Evolutionary conservation across 2,113 vertebrate genomes (phyloP), one percentile per base, ranked within the genome.

Genomic region (Gavia stellata): DNA sequence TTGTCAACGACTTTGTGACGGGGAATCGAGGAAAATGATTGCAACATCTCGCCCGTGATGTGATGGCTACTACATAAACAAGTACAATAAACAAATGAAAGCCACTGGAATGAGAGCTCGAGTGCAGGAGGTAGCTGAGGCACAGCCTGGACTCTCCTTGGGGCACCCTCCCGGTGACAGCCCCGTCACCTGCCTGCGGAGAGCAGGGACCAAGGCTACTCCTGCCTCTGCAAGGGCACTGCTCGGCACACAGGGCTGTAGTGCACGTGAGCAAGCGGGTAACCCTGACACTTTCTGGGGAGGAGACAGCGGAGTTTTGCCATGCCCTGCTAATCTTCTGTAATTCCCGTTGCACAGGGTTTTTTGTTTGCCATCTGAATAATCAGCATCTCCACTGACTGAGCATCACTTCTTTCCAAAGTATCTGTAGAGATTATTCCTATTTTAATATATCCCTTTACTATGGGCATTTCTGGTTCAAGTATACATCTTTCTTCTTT

Each of bases 41-140:
- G 38, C 52, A 66, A 50, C 52, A 71, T 52, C 42, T 70, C 29
- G 5, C 4, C 24, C 1, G 14, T 14, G 40, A 6, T 90, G 78
- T 36, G 56, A 84, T 11, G 82, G 89, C 38, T 79, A 75, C 86
- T 83, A 6, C 56, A 44, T 52, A 75, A 67, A 83, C 52, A 72
- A 61, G 38, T 9, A 14, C 34, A 77, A n/a, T 17, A 72, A 95
- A 78, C 19, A 87, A 52, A 78, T 11, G 68, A 47, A 25, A 44
- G 40, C 34, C 16, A 4, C 50, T 28, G 44, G 45, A 81, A 52
- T 0, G 1, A 90, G 38, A 0, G 0, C 36, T 40, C 0, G 0
- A 17, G 42, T 12, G 36, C 81, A 31, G 52, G n/a, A 72, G 78
- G 38, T 63, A 3, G 1, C 78, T 33, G 56, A 8, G 31, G 0